Evolutionary conservation across 2,888 invertebrate species (phyloP).

Genomic region (Andricus curvator): DNA sequence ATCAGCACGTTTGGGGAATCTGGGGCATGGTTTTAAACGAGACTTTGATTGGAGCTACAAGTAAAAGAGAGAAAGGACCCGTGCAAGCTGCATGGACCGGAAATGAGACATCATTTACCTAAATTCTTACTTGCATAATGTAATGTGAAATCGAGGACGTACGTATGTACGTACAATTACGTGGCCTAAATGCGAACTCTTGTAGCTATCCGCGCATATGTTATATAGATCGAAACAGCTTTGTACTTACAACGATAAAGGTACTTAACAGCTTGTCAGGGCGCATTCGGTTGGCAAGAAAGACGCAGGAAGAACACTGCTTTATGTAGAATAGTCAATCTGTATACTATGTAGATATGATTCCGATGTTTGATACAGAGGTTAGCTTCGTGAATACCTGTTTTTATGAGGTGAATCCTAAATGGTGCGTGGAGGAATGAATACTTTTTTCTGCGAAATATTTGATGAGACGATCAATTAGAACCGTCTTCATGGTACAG

Average conservation of each 20-base stretch:
- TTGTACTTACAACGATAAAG: neutral
- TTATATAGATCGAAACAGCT: neutral
- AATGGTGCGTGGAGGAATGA: neutral
- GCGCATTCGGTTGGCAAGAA: slow-evolving; percentile 43
- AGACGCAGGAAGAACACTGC: slow-evolving; percentile 50
- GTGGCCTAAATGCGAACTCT: slow-evolving; percentile 36
- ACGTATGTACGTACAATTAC: slow-evolving; percentile 42
- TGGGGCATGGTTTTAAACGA: slow-evolving; percentile 64
- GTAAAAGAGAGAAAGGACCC: slow-evolving; percentile 57
- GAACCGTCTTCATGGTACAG: neutral
- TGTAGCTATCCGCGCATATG: neutral
- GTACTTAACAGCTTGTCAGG: slow-evolving; percentile 18
- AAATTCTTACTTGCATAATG: slow-evolving; percentile 55
- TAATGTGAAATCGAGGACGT: slow-evolving; percentile 56
- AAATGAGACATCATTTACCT: slow-evolving; percentile 64
- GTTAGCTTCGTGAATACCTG: slow-evolving; percentile 43
- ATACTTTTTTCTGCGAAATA: neutral
- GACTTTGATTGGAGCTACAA: slow-evolving; percentile 64
- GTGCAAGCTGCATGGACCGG: slow-evolving; percentile 65
- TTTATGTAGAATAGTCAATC: slow-evolving; percentile 47
- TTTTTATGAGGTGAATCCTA: neutral
- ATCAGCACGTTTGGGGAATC: slow-evolving; percentile 49
- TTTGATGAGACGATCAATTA: neutral
- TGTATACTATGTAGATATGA: slow-evolving; percentile 54
- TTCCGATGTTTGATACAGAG: slow-evolving; percentile 49